Evolutionary conservation across 1,140 invertebrate genomes (phyloP).

Genomic region (Listronotus oregonensis): DNA sequence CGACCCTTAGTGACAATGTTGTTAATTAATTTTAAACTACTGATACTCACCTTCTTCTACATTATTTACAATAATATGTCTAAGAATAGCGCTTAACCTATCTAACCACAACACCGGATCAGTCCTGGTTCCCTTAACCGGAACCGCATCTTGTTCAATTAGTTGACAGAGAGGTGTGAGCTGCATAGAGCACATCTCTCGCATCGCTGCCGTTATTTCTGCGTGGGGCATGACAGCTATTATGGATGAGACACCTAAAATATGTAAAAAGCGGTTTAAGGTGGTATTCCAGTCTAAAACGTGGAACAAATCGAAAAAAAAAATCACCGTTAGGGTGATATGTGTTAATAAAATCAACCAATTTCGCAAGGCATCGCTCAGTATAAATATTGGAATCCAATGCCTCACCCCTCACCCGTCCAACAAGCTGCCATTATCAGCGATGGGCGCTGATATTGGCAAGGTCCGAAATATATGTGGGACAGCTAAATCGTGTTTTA

Average conservation of each 20-base stretch:
- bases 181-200: slow-evolving; percentile 79
- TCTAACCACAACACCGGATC: slow-evolving; percentile 95
- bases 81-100: slow-evolving; percentile 87
- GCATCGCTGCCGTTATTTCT: slow-evolving; percentile 72
- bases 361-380: too few relatives aligned
- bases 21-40: too few relatives aligned
- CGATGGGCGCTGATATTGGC: too few relatives aligned
- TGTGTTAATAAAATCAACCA: too few relatives aligned
- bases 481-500: too few relatives aligned
- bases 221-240: slow-evolving; percentile 62
- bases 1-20: too few relatives aligned
- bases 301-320: too few relatives aligned
- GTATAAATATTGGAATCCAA: too few relatives aligned
- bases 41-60: slow-evolving; percentile 42
- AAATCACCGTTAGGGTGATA: too few relatives aligned
- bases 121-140: slow-evolving; percentile 59
- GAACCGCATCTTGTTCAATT: slow-evolving; percentile 58
- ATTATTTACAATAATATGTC: slow-evolving; percentile 63
- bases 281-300: not conserved
- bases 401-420: too few relatives aligned
- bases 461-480: too few relatives aligned
- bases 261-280: slow-evolving; percentile 6
- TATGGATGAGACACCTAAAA: slow-evolving; percentile 49
- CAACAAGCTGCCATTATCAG: too few relatives aligned
- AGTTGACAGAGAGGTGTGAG: slow-evolving; percentile 69